Percentiles rank a stretch among this genome's conserved stretches.
phyloP scores from a whole-genome alignment of 2,888 invertebrate genomes.

The Tortrix viridana region DNA sequence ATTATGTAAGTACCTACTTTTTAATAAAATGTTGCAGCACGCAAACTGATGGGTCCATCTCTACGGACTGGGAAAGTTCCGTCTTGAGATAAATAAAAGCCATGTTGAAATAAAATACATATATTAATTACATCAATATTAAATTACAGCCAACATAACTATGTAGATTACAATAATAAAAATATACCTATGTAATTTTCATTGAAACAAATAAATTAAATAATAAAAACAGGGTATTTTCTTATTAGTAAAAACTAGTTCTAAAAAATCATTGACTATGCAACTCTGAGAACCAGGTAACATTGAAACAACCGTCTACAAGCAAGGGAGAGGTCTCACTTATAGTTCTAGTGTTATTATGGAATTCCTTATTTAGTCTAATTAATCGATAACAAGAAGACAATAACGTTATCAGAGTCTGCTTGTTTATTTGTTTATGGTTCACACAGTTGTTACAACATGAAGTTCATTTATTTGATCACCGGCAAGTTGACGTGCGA shows the following conservation, averaged over 20 bases:
- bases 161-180: conserved; percentile 83
- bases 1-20: too few relatives aligned
- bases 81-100: conserved; percentile 58
- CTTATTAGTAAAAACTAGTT: conserved; percentile 75
- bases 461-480: not conserved
- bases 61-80: too few relatives aligned
- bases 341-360: conserved; percentile 77
- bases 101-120: conserved; percentile 83
- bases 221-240: conserved; percentile 82
- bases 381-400: conserved; percentile 75
- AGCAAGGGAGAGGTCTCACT: conserved; percentile 80
- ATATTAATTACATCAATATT: conserved; percentile 85
- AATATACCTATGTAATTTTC: conserved; percentile 83
- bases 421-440: conserved; percentile 42
- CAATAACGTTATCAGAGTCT: conserved; percentile 62
- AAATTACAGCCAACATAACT: conserved; percentile 84
- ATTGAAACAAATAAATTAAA: conserved; percentile 80
- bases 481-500: too few relatives aligned
- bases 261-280: conserved; percentile 82
- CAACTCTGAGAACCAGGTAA: conserved; percentile 77
- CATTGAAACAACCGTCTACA: conserved; percentile 79
- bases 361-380: conserved; percentile 81
- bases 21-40: too few relatives aligned
- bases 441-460: not conserved
- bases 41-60: too few relatives aligned